Conservation (phyloP, 1,140 invertebrate species). For the Neodiprion pinetum region DNA sequence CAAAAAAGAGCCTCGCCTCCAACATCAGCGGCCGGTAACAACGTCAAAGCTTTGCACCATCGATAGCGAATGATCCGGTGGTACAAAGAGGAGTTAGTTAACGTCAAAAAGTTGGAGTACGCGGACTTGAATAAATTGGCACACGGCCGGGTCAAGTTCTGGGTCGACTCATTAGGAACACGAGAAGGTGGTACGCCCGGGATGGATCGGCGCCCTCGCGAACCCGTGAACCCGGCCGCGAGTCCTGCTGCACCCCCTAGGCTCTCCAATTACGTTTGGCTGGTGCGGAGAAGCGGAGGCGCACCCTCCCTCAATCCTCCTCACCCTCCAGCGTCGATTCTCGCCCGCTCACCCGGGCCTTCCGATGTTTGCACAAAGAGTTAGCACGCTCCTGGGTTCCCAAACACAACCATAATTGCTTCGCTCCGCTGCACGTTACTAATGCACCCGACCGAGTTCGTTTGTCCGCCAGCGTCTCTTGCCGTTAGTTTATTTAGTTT, state of each 20-base stretch:
- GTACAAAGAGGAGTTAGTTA: conserved; percentile 1
- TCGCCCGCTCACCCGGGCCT: conserved; percentile 20
- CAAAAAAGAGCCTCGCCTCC: too few relatives aligned
- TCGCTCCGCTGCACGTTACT: conserved; percentile 45
- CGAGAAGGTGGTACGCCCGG: conserved; percentile 27
- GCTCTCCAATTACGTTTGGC: conserved; percentile 35
- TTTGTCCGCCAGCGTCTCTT: background rate
- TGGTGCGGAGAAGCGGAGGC: conserved; percentile 16
- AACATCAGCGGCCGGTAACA: too few relatives aligned
- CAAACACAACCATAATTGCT: conserved; percentile 51
- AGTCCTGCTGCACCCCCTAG: conserved; percentile 3
- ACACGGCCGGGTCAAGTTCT: conserved; percentile 47
- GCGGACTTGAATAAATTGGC: conserved; percentile 15
- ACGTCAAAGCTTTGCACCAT: too few relatives aligned
- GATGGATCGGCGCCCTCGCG: conserved; percentile 17
- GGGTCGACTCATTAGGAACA: conserved; percentile 51
- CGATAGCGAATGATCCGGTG: background rate
- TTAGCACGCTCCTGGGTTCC: conserved; percentile 40
- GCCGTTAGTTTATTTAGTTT: background rate
- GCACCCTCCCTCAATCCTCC: conserved; percentile 31
- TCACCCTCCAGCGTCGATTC: background rate
- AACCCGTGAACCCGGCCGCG: conserved; percentile 24
- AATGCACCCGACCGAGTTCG: conserved; percentile 19
- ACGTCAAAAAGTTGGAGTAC: background rate
- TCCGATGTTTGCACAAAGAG: conserved; percentile 30